Conservation (phyloP, 2,113 vertebrate species). For the Micromys minutus region DNA sequence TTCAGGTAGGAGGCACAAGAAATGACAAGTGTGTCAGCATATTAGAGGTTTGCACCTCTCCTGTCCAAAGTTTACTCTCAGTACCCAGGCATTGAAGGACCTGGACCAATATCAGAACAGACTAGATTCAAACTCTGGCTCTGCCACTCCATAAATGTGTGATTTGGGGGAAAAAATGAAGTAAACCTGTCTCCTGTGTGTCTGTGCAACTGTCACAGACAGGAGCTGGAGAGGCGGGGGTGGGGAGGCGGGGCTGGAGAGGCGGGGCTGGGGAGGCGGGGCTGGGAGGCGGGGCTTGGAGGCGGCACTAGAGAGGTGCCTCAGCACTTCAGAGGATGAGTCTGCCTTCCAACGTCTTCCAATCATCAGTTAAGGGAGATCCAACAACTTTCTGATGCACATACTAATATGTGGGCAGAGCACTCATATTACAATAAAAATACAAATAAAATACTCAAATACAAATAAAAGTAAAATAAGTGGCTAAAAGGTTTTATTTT, state of each 20-base stretch:
- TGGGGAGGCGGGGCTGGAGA: no score
- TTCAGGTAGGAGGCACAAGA: background rate
- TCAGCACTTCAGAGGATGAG: background rate
- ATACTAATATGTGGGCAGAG: background rate
- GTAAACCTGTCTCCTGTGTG: background rate
- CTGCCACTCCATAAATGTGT: background rate
- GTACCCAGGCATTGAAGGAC: background rate
- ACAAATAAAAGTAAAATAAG: background rate
- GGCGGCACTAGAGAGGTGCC: background rate
- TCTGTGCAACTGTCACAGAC: fast-evolving
- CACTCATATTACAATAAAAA: no score
- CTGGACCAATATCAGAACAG: background rate
- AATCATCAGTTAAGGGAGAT: background rate
- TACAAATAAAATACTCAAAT: no score
- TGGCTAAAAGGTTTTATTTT: background rate
- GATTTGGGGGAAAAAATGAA: background rate
- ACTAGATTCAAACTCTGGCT: background rate
- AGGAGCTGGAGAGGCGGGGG: background rate
- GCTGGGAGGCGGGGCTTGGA: no score
- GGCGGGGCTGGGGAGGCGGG: no score
- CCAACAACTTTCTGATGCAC: background rate
- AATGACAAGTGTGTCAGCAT: no score
- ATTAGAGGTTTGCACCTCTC: background rate
- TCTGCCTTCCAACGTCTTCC: background rate
- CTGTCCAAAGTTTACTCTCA: background rate